These are phyloP conservation scores for Eupithecia vulgata DNA, from an alignment of 2,888 invertebrate genomes.

Conservation along the genomic window DNA sequence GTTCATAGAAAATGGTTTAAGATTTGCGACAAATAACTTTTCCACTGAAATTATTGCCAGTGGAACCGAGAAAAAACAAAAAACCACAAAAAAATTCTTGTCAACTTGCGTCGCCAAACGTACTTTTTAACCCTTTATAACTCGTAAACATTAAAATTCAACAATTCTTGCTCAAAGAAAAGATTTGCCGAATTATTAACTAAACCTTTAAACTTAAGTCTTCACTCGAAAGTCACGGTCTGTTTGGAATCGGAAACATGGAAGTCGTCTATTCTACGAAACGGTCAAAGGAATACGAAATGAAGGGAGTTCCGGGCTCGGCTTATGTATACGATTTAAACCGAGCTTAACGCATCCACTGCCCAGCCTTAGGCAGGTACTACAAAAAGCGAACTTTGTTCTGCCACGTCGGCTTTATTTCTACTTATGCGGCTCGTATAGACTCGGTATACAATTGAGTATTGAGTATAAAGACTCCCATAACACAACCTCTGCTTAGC, in stretches of 20 bases:
- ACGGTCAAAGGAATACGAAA: conserved; percentile 31
- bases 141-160: neutral
- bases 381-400: no score
- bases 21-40: no score
- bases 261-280: conserved; percentile 15
- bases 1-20: no score
- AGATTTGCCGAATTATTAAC: neutral
- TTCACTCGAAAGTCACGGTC: neutral
- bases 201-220: neutral
- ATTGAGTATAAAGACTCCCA: no score
- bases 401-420: no score
- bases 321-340: neutral
- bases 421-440: no score
- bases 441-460: no score
- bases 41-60: no score
- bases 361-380: neutral
- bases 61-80: no score
- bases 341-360: neutral
- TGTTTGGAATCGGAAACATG: neutral
- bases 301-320: conserved; percentile 18
- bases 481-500: no score
- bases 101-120: no score
- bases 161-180: neutral
- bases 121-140: conserved; percentile 1
- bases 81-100: no score